phyloP scores from a whole-genome alignment of 2,888 invertebrate genomes.

The Conops quadrifasciatus region DNA sequence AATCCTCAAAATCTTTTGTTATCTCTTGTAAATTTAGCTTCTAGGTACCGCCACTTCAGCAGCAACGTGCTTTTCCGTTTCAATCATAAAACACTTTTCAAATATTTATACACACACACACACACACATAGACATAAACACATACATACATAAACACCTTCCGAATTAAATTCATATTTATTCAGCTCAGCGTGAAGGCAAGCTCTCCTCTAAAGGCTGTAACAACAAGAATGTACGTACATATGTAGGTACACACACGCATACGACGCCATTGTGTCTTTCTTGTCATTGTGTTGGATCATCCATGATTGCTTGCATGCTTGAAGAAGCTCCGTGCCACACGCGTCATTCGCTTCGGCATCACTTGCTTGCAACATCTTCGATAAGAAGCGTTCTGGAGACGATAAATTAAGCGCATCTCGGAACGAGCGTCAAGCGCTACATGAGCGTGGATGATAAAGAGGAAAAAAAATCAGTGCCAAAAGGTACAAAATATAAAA shows the following conservation, averaged over 20 bases:
- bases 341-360: background rate
- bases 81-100: too few species aligned
- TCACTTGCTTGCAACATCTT: background rate
- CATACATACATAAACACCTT: background rate
- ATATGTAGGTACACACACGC: background rate
- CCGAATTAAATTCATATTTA: slow-evolving; percentile 7
- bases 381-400: slow-evolving; percentile 15
- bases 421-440: slow-evolving; percentile 2
- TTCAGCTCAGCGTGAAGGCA: too few species aligned
- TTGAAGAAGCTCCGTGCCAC: slow-evolving; percentile 4
- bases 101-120: background rate
- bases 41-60: too few species aligned
- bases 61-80: too few species aligned
- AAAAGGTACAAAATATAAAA: too few species aligned
- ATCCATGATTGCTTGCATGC: background rate
- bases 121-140: background rate
- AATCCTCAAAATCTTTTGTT: too few species aligned
- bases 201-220: too few species aligned
- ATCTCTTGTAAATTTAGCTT: too few species aligned
- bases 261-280: background rate
- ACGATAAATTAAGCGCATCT: slow-evolving; percentile 24
- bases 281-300: background rate
- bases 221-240: background rate
- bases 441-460: slow-evolving; percentile 6
- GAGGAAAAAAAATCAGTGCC: too few species aligned